Conservation (phyloP, 2,797 vertebrate species). For the Melanotaenia nigrans region DNA sequence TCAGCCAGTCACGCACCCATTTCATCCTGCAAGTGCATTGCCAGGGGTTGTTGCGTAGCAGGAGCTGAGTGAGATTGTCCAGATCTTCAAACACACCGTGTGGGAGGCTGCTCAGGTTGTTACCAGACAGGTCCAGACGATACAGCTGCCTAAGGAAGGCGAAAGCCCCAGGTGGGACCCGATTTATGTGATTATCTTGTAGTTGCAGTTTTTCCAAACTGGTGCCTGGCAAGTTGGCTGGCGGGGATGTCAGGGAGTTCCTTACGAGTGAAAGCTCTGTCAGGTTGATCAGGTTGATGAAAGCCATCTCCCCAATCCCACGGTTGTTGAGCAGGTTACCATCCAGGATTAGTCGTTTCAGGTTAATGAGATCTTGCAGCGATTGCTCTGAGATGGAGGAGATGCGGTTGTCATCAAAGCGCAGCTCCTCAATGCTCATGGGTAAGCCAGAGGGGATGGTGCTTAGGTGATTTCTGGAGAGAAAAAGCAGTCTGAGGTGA, state of each 20-base stretch:
- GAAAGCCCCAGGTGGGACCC: conserved; percentile 93
- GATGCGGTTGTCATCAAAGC: conserved; percentile 99
- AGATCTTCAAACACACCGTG: conserved; percentile 97
- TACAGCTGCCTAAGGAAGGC: conserved; percentile 95
- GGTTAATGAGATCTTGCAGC: conserved; percentile 97
- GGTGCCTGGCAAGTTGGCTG: conserved; percentile 93
- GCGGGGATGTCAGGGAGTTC: conserved; percentile 94
- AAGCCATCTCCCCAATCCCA: conserved; percentile 95
- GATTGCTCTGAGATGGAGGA: conserved; percentile 96
- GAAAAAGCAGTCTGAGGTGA: conserved; percentile 95
- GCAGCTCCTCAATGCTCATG: conserved; percentile 97
- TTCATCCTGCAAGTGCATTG: conserved; percentile 98
- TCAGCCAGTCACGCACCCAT: conserved; percentile 98
- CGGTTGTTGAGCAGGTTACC: conserved; percentile 98
- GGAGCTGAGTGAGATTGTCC: conserved; percentile 98
- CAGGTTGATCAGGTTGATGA: conserved; percentile 94
- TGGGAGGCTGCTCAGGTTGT: conserved; percentile 97
- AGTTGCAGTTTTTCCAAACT: conserved; percentile 96
- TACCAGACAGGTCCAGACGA: conserved; percentile 97
- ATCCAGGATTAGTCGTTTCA: conserved; percentile 96
- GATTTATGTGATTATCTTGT: conserved; percentile 99
- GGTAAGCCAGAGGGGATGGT: conserved; percentile 97
- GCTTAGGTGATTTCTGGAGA: conserved; percentile 98
- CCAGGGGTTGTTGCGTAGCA: conserved; percentile 99
- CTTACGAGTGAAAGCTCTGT: conserved; percentile 96